Conservation (phyloP, 1,140 invertebrate genomes). For the Leptoteleia sp. region DNA sequence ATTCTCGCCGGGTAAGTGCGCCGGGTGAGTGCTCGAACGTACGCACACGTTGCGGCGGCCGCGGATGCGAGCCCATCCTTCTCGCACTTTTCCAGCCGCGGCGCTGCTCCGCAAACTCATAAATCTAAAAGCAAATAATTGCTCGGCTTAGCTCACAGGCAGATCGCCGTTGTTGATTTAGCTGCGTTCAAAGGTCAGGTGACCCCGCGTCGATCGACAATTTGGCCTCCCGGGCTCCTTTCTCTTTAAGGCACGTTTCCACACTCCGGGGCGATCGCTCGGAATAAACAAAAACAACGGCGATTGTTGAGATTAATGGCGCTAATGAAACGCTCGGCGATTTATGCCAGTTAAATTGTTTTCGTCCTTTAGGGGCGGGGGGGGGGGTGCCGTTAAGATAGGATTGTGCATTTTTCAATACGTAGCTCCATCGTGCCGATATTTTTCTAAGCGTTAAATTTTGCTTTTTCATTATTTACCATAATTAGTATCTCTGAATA, state of each 20-base stretch:
- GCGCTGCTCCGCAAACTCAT: constrained; percentile 76
- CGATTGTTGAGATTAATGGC: constrained; percentile 42
- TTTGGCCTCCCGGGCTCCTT: constrained; percentile 49
- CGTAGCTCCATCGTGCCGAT: too few species aligned
- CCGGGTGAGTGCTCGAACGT: constrained; percentile 25
- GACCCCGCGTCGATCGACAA: constrained; percentile 63
- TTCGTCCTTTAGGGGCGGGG: background rate
- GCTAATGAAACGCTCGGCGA: constrained; percentile 26
- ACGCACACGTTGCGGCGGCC: constrained; percentile 36
- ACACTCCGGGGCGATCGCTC: constrained; percentile 45
- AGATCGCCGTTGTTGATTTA: constrained; percentile 79
- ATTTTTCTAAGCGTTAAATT: too few species aligned
- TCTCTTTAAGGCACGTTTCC: constrained; percentile 45
- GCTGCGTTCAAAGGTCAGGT: constrained; percentile 74
- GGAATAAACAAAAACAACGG: constrained; percentile 37
- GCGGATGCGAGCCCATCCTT: constrained; percentile 43
- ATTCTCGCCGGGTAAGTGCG: constrained; percentile 70
- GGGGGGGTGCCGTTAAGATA: too few species aligned
- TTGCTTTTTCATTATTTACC: too few species aligned
- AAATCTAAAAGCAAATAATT: constrained; percentile 80
- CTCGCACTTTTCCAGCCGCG: constrained; percentile 58
- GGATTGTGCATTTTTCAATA: background rate
- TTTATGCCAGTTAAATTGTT: constrained; percentile 6
- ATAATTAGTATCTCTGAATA: too few species aligned
- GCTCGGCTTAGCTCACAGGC: constrained; percentile 72